These are phyloP conservation scores for Drosophila phalerata DNA, from an alignment of 2,888 invertebrate species.

Conservation along the genomic window DNA sequence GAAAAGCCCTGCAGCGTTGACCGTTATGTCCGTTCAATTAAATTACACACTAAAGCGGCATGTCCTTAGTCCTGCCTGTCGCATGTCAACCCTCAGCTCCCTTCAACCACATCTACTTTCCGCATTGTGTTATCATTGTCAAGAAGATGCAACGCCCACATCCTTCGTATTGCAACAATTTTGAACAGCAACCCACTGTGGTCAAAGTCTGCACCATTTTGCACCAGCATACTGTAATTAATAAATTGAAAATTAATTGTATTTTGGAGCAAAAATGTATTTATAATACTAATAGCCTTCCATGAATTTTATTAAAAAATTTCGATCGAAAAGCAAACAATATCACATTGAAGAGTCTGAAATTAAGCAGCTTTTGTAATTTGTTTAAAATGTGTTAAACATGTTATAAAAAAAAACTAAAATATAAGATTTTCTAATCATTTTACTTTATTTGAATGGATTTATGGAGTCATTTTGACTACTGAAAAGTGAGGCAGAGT, in stretches of 20 bases:
- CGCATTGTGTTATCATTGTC: slow-evolving; percentile 76
- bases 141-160: slow-evolving; percentile 68
- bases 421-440: no score
- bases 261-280: not conserved
- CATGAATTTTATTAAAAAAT: not conserved
- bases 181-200: slow-evolving; percentile 43
- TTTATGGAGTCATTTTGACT: no score
- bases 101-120: slow-evolving; percentile 26
- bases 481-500: no score
- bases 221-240: not conserved
- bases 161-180: slow-evolving; percentile 58
- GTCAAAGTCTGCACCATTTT: not conserved
- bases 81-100: slow-evolving; percentile 47
- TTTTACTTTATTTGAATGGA: no score
- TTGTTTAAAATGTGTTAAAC: no score
- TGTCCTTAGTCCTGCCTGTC: slow-evolving; percentile 55
- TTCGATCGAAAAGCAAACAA: not conserved
- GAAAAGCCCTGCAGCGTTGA: slow-evolving; percentile 38
- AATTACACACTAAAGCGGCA: slow-evolving; percentile 77
- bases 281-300: not conserved
- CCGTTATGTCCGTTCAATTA: slow-evolving; percentile 81
- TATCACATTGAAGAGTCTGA: not conserved
- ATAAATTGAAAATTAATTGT: not conserved
- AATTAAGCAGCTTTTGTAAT: no score
- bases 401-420: no score